These are phyloP conservation scores for Liolophura sinensis DNA, from an alignment of 1,140 invertebrate species.

Conservation along the genomic window DNA sequence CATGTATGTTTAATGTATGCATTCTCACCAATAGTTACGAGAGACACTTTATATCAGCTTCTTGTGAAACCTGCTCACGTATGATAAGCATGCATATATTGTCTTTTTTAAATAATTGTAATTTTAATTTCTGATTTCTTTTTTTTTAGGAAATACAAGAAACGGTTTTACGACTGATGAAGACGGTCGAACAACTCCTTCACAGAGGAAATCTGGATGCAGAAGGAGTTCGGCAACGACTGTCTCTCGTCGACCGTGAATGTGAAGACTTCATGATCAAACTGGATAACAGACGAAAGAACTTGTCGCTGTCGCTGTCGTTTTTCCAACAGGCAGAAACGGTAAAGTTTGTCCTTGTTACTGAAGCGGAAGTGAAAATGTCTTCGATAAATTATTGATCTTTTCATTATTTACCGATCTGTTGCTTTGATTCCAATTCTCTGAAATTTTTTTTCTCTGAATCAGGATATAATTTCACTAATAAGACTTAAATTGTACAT, in stretches of 20 bases:
- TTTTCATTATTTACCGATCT: background rate
- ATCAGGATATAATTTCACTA: background rate
- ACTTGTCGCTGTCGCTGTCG: slow-evolving; percentile 70
- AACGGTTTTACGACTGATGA: slow-evolving; percentile 74
- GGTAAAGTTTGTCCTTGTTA: slow-evolving; percentile 56
- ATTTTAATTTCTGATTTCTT: slow-evolving; percentile 10
- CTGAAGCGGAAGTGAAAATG: too few relatives aligned
- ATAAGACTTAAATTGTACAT: too few relatives aligned
- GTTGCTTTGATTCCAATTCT: background rate
- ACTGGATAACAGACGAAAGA: slow-evolving; percentile 71
- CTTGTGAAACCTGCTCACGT: too few relatives aligned
- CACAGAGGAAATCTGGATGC: slow-evolving; percentile 73
- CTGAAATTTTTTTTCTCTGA: background rate
- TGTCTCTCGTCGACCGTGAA: slow-evolving; percentile 73
- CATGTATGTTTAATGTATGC: too few relatives aligned
- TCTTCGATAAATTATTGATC: too few relatives aligned
- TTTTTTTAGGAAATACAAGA: slow-evolving; percentile 71
- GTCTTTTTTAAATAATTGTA: too few relatives aligned
- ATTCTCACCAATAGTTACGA: too few relatives aligned
- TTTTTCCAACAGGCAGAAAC: slow-evolving; percentile 77
- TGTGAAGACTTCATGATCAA: slow-evolving; percentile 75
- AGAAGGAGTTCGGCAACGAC: slow-evolving; percentile 64
- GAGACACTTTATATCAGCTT: too few relatives aligned
- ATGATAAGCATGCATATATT: too few relatives aligned
- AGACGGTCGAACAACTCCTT: slow-evolving; percentile 76